Base-by-base conservation (phyloP, 2,797 vertebrate species). In the Leptoclinus maculatus region DNA sequence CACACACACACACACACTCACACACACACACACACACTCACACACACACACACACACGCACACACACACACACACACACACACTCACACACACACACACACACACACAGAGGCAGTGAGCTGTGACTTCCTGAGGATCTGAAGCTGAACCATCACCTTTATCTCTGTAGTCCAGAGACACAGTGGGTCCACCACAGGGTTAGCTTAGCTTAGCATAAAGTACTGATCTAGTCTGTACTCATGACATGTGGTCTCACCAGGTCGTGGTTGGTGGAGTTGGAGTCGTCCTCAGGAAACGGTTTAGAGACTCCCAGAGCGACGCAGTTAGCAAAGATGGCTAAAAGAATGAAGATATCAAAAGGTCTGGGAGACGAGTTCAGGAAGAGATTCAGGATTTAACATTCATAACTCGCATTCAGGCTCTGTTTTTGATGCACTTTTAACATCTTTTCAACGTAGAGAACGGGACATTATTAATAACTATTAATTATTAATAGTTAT, bases 201-300 rank as follows among this genome's bases (percentile, higher is more conserved):
- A n/a, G 47, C 47, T 2, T n/a, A 49, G 47, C 47, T 10, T 49
- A 49, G 47, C 19, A 47, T 21, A 47, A 47, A 47, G 5, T 43
- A 43, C 41, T 43, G 41, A 14, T 14, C 13, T 32, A 32, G 29
- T 32, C 29, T 29, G 27, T 29, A 29, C 27, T 32, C 32, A 32
- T 32, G 32, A 32, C 32, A 32, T 32, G 32, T 7, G 43, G 43
- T 19, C 89, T 92, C 78, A 94, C 94, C 92, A 95, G 87, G 89
- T 94, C 93, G 19, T 95, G 94, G 87, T 95, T 95, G 53, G 94
- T 95, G 68, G 92, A 94, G 91, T 95, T 95, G 36, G 94, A 95
- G 84, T 95, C 94, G 3, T 95, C 94, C 62, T 95, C 94, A 23
- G 94, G 94, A 82, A 95, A 95, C 0, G 94, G 94, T 83, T 94